A percentile compares a stretch with the other conserved stretches of the same genome.
Conservation (phyloP, 2,888 invertebrate species). For the Leptinotarsa tumamoca region DNA sequence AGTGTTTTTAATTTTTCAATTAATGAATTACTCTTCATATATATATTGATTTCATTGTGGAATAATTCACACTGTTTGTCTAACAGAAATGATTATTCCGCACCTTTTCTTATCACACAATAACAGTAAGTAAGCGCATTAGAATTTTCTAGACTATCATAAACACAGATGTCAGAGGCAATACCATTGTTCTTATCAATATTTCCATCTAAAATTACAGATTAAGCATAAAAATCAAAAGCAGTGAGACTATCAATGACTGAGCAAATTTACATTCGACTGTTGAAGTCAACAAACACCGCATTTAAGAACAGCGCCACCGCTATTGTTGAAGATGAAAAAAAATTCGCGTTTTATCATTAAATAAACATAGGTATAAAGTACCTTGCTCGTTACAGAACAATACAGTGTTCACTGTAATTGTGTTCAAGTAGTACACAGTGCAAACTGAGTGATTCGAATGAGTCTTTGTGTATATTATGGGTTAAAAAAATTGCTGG, state of each 20-base stretch:
- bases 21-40: no score
- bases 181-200: neutral
- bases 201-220: neutral
- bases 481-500: constrained; percentile 29
- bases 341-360: constrained; percentile 27
- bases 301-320: neutral
- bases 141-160: no score
- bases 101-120: no score
- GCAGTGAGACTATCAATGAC: neutral
- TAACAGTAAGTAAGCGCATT: no score
- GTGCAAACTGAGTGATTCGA: neutral
- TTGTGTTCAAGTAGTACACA: constrained; percentile 23
- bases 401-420: constrained; percentile 30
- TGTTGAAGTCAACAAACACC: neutral
- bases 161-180: neutral
- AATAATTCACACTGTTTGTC: no score
- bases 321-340: neutral
- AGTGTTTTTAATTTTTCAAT: no score
- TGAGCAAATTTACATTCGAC: neutral
- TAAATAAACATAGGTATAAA: constrained; percentile 33
- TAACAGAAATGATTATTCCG: no score
- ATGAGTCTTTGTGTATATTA: constrained; percentile 18
- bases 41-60: no score
- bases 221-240: neutral
- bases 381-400: constrained; percentile 30